Base-by-base conservation (phyloP, 2,797 vertebrate genomes). In the Sphaeramia orbicularis region DNA sequence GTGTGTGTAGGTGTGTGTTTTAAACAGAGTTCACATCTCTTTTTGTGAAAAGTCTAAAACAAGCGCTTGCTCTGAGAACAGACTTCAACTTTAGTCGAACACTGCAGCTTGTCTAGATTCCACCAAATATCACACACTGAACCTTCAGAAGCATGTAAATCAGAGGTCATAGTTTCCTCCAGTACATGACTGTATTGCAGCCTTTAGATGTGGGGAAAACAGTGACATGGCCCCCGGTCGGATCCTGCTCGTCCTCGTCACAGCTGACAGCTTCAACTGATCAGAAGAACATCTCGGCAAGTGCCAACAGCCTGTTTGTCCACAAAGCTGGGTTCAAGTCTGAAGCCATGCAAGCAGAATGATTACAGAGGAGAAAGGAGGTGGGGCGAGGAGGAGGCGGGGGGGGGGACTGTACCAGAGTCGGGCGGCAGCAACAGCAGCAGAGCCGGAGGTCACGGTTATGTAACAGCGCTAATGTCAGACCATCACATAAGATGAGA, bases 381-480 rank as follows among this genome's bases (percentile, higher is more conserved):
- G 53, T 9, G 55, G 37, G 15, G n/a, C n/a, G n/a, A 65, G 69
- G 50, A 66, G 74, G 53, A 9, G 55, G 37, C 15, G 18, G 47
- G 9, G 32, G 35, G 24, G 51, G n/a, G 24, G 14, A 37, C 53
- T 49, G 47, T 55, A 62, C 45, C 50, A 53, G 65, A 66, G 72
- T 79, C 47, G 52, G 65, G 53, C 19, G 37, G 4, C 2, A 24
- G 41, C 14, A 30, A 21, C 54, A 44, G 69, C 53, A 61, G 76
- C 78, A 69, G 65, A 81, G 87, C 89, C 69, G 21, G 82, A 71
- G 90, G 89, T 86, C 76, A 81, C 60, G 38, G 70, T 93, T 92
- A 90, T 81, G 80, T 76, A 92, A 93, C 69, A 48, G 41, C 35
- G 42, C 78, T 88, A 80, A 89, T 87, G 89, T 89, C 80, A 88